phyloP scores from a whole-genome alignment of 2,888 invertebrate genomes.

The Cylindroiulus punctatus region DNA sequence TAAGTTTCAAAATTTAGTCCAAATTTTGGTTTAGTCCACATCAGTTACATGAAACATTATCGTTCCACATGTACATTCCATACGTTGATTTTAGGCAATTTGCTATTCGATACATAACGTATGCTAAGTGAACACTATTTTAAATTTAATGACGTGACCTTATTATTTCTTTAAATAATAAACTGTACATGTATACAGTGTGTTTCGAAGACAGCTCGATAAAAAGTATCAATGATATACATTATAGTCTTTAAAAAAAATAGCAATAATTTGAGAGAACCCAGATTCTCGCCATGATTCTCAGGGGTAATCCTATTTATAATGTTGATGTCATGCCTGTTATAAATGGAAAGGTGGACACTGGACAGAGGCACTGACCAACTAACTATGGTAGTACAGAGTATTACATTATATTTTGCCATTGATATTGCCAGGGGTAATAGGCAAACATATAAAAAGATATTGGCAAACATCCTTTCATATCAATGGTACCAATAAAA shows the following conservation, averaged over 20 bases:
- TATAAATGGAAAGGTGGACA: neutral
- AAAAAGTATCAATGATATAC: neutral
- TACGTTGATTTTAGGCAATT: neutral
- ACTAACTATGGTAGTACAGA: neutral
- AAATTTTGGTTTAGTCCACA: neutral
- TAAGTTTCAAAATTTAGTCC: neutral
- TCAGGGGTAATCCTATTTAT: slow-evolving; percentile 9
- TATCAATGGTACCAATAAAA: too few species aligned
- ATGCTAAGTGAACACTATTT: too few species aligned
- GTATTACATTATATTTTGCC: neutral
- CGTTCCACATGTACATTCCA: neutral
- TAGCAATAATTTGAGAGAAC: neutral
- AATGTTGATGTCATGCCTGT: neutral
- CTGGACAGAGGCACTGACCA: neutral
- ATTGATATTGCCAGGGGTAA: too few species aligned
- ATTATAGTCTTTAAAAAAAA: neutral
- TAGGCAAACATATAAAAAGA: too few species aligned
- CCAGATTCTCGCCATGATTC: neutral
- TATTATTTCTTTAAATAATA: too few species aligned
- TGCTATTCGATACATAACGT: too few species aligned
- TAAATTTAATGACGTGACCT: too few species aligned
- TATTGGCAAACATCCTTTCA: too few species aligned
- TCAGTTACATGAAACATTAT: neutral
- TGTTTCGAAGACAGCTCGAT: too few species aligned
- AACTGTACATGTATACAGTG: too few species aligned